These are phyloP conservation scores for Hippolais icterina DNA, from an alignment of 2,113 vertebrate species.

Conservation along the genomic window DNA sequence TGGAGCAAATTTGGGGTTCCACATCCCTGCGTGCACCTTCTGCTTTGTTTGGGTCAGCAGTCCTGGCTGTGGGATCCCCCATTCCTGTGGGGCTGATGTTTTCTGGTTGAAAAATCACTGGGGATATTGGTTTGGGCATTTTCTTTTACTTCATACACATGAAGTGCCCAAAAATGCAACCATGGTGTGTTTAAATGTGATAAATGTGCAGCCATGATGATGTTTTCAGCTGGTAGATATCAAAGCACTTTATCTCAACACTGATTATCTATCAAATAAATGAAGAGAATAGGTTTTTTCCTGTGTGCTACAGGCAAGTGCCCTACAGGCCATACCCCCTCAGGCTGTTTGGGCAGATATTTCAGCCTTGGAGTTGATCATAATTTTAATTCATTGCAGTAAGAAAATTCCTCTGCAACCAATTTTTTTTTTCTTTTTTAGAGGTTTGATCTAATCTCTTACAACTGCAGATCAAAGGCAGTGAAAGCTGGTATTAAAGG, in stretches of 20 bases:
- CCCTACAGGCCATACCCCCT: neutral
- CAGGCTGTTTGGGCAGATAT: neutral
- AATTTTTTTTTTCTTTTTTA: neutral
- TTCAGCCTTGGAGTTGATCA: neutral
- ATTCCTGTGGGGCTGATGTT: accelerated
- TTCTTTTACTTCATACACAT: neutral
- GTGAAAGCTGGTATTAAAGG: constrained; percentile 65
- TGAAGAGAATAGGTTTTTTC: neutral
- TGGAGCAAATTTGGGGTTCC: neutral
- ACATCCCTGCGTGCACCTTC: neutral
- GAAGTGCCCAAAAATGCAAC: neutral
- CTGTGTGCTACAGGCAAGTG: neutral
- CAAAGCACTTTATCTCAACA: neutral
- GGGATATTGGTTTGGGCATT: neutral
- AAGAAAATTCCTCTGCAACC: constrained; percentile 15
- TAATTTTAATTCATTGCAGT: constrained; percentile 7
- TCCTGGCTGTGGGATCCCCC: neutral
- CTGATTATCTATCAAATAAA: neutral
- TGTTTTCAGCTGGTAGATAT: neutral
- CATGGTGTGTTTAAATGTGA: neutral
- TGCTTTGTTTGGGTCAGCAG: accelerated
- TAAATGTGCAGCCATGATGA: neutral
- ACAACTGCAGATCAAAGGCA: constrained; percentile 56
- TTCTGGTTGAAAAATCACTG: neutral
- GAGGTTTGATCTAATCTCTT: constrained; percentile 62